phyloP scores from a whole-genome alignment of 2,797 vertebrate species.

The Kryptolebias ocellatus region DNA sequence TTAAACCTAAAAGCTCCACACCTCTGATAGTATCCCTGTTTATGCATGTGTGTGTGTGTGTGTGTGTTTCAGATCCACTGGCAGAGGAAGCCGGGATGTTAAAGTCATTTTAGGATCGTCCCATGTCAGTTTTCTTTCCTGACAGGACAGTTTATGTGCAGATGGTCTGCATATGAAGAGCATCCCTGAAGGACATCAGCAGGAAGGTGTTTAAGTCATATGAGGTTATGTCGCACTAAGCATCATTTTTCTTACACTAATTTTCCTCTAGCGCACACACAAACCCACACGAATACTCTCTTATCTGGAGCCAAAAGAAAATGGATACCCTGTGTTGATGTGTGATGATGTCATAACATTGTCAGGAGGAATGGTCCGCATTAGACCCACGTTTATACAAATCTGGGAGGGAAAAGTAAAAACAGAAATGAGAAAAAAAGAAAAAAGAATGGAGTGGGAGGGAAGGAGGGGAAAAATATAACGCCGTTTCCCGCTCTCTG shows the following conservation, averaged over 20 bases:
- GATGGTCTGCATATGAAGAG: constrained; percentile 47
- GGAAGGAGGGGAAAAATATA: constrained; percentile 4
- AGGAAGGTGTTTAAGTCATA: constrained; percentile 1
- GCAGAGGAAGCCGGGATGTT: constrained; percentile 3
- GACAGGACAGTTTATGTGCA: constrained; percentile 23
- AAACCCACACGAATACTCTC: constrained; percentile 9
- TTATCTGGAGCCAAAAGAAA: constrained; percentile 53
- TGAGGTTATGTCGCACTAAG: constrained; percentile 19
- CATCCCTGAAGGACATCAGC: constrained; percentile 29
- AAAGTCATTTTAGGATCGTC: constrained; percentile 7
- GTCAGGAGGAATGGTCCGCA: constrained; percentile 55
- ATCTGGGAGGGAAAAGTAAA: constrained; percentile 28
- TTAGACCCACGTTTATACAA: constrained; percentile 62
- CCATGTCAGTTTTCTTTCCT: not conserved
- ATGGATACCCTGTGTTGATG: constrained; percentile 43
- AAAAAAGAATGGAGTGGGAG: constrained; percentile 16
- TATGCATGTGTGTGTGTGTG: not conserved
- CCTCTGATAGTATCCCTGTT: constrained; percentile 18
- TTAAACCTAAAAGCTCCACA: constrained; percentile 2
- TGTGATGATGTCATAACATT: constrained; percentile 61
- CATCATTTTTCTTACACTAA: not conserved
- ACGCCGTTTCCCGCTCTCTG: constrained; percentile 16
- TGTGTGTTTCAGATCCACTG: constrained; percentile 13
- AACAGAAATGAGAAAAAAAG: constrained; percentile 6
- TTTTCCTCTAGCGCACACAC: constrained; percentile 3